Conservation (phyloP, 2,113 vertebrate species). For the Pyrgilauda ruficollis region DNA sequence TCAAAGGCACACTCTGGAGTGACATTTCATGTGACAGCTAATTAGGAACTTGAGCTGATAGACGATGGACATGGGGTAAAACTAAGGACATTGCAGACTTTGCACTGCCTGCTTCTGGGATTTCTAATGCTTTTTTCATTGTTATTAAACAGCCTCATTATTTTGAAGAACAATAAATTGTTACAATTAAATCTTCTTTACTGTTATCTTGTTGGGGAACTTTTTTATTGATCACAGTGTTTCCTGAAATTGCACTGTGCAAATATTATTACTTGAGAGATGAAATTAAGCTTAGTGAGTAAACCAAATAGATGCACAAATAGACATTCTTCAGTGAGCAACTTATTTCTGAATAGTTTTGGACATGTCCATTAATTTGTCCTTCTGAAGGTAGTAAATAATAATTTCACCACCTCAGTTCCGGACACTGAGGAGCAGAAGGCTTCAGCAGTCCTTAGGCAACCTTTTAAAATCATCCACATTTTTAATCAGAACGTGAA, state of each 20-base stretch:
- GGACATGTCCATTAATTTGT: neutral
- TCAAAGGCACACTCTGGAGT: neutral
- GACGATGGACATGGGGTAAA: neutral
- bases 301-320: neutral
- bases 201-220: neutral
- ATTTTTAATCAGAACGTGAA: neutral
- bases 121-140: neutral
- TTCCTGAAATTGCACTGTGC: neutral
- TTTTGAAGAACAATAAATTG: neutral
- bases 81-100: neutral
- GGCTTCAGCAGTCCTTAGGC: neutral
- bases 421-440: neutral
- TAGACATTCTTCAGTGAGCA: neutral
- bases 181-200: neutral
- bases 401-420: neutral
- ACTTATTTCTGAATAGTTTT: neutral
- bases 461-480: neutral
- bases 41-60: neutral
- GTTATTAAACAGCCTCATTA: neutral
- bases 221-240: neutral
- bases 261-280: neutral
- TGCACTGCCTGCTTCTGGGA: neutral
- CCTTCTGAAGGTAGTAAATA: neutral
- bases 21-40: neutral
- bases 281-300: neutral